Base-by-base conservation (phyloP, 2,797 vertebrate genomes). In the Sebastes paucispinis region DNA sequence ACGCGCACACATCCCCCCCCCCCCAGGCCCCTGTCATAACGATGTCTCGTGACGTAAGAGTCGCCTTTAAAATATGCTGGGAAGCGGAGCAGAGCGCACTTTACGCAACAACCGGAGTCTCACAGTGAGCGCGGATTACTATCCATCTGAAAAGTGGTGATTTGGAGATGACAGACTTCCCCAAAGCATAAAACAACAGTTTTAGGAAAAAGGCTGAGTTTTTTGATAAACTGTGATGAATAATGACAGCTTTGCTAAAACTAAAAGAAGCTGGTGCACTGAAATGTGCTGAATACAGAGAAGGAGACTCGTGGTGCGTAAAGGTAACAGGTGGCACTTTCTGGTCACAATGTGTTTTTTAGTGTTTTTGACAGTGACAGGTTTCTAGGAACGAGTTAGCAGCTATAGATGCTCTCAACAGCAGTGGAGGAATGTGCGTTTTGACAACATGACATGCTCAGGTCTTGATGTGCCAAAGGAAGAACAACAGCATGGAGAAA, bases 1-100 rank as follows among this genome's bases (percentile, higher is more conserved):
- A n/a, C n/a, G n/a, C n/a, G n/a, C n/a, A n/a, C n/a, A n/a, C n/a
- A n/a, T n/a, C n/a, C 24, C 14, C 20, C 29, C 5, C 50, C 47
- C 52, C 36, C 24, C 36, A 27, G 7, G 27, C 24, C 32, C 32
- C 55, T 29, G 31, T 66, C 72, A 65, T 77, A 22, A 36, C 39
- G 2, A 6, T 58, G 36, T 68, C 73, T 82, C 3, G 65, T 93
- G 90, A 94, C 88, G 93, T 91, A 77, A 76, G 54, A 85, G 20
- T 50, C 32, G 55, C 18, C 84, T 80, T 91, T 93, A 91, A 88
- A 93, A 73, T 34, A 32, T 20, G 66, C 27, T 31, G 69, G 69
- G 24, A 11, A 11, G 27, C 29, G 11, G 47, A 55, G 50, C 52
- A 2, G 73, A n/a, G 73, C 77, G 72, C 88, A 74, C 67, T 81